Evolutionary conservation across 2,888 invertebrate genomes (phyloP).

Genomic region (Mystacides longicornis): DNA sequence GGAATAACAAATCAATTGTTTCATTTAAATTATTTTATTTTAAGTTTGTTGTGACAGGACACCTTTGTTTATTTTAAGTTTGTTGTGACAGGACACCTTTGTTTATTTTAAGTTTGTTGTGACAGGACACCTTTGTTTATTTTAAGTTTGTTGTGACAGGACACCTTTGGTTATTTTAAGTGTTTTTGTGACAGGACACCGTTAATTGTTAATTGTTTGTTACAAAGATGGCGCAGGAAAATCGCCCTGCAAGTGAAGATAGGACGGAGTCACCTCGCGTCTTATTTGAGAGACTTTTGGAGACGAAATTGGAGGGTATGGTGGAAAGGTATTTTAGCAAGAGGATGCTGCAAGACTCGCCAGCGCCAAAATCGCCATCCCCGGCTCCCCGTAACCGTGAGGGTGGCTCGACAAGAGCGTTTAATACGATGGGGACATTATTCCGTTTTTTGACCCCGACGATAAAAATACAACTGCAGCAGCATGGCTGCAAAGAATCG

Average conservation of each 20-base stretch:
- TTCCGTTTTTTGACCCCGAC: neutral
- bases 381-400: neutral
- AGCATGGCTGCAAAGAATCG: conserved; percentile 29
- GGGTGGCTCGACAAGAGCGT: neutral
- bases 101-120: no score
- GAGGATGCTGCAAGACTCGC: neutral
- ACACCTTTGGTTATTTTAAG: no score
- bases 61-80: no score
- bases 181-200: no score
- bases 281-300: neutral
- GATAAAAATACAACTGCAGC: neutral
- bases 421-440: neutral
- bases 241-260: neutral
- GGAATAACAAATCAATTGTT: no score
- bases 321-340: neutral
- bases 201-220: no score
- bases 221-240: no score
- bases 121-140: no score
- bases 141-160: no score
- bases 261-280: neutral
- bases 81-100: no score
- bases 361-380: neutral
- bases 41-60: no score
- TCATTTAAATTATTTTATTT: no score
- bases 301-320: neutral